Conservation (phyloP, 2,888 invertebrate species). For the Athalia circularis region DNA sequence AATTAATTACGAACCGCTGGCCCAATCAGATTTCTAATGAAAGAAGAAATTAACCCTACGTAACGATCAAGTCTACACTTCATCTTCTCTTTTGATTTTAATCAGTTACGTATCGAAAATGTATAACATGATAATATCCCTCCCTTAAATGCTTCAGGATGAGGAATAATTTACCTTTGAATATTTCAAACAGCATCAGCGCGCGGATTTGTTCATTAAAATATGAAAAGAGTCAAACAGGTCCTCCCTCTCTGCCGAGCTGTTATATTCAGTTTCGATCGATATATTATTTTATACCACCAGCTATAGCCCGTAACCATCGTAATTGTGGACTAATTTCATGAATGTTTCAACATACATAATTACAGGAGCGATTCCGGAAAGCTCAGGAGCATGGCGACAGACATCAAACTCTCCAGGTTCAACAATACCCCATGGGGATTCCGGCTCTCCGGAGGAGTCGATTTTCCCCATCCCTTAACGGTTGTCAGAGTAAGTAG, state of each 20-base stretch:
- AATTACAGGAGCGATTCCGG: conserved; percentile 10
- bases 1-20: neutral
- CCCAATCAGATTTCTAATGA: neutral
- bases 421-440: conserved; percentile 63
- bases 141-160: neutral
- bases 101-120: no score
- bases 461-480: conserved; percentile 66
- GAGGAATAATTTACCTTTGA: neutral
- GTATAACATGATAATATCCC: no score
- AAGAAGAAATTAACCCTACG: neutral
- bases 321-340: conserved; percentile 17
- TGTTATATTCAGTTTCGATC: no score
- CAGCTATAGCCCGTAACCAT: no score
- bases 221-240: no score
- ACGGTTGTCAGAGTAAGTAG: conserved; percentile 68
- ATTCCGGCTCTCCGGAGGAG: conserved; percentile 68
- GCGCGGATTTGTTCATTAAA: neutral
- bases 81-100: neutral
- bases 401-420: conserved; percentile 54
- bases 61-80: neutral
- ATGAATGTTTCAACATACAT: neutral
- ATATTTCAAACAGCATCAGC: neutral
- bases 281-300: no score
- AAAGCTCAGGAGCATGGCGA: conserved; percentile 51
- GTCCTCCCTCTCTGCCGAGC: no score